phyloP scores from a whole-genome alignment of 2,113 vertebrate genomes.

The Aptenodytes patagonicus region DNA sequence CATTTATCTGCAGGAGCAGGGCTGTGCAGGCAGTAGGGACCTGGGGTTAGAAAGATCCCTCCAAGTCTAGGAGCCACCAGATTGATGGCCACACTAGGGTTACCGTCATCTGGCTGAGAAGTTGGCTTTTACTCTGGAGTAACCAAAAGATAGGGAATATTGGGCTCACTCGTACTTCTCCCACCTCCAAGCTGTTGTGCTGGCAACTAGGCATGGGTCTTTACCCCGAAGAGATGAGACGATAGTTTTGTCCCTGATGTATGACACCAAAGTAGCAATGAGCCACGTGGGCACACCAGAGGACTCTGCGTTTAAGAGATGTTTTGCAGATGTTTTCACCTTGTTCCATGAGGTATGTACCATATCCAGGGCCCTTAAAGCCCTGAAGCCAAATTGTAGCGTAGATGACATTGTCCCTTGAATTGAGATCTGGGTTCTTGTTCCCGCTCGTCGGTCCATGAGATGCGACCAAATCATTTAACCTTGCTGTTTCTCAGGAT shows the following conservation, averaged over 20 bases:
- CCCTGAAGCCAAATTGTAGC: not conserved
- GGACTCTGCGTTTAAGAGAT: not conserved
- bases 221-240: not conserved
- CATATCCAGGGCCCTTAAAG: not conserved
- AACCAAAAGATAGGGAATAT: not conserved
- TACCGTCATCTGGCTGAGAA: not conserved
- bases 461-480: not conserved
- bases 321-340: not conserved
- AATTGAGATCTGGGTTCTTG: not conserved
- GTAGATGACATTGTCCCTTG: not conserved
- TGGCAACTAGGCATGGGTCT: not conserved
- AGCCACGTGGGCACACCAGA: not conserved
- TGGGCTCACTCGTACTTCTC: rapidly evolving
- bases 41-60: not conserved
- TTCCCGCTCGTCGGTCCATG: rapidly evolving
- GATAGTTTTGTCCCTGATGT: not conserved
- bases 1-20: rapidly evolving
- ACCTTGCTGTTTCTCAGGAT: not conserved
- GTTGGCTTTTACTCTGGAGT: not conserved
- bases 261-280: not conserved
- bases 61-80: not conserved
- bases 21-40: not conserved
- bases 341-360: not conserved
- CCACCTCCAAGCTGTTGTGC: not conserved
- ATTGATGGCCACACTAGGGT: rapidly evolving